phyloP scores from a whole-genome alignment of 2,888 invertebrate genomes.

The Ephialtes manifestator region DNA sequence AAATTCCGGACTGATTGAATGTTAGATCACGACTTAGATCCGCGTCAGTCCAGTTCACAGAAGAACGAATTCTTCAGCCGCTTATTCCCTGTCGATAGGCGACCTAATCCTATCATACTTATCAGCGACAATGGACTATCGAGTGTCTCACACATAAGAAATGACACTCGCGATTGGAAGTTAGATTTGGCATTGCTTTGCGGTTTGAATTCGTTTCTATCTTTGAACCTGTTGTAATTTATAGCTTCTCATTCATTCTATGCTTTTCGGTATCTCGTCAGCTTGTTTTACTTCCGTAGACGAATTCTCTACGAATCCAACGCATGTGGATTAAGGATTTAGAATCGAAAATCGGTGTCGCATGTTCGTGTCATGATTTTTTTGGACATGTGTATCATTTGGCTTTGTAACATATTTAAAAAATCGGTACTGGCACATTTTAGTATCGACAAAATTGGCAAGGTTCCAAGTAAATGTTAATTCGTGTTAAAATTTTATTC shows the following conservation, averaged over 20 bases:
- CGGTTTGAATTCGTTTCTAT: slow-evolving; percentile 30
- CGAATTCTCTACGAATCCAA: slow-evolving; percentile 22
- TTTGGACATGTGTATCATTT: neutral
- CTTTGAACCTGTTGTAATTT: neutral
- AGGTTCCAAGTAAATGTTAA: neutral
- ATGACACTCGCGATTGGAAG: slow-evolving; percentile 61
- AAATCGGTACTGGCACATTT: neutral
- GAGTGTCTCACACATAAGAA: slow-evolving; percentile 20
- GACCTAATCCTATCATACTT: slow-evolving; percentile 62
- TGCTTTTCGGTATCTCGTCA: slow-evolving; percentile 45
- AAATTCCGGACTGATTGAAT: slow-evolving; percentile 44
- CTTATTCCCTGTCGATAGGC: slow-evolving; percentile 32
- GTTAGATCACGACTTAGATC: slow-evolving; percentile 5
- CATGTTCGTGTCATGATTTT: neutral
- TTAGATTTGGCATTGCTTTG: slow-evolving; percentile 66
- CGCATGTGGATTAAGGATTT: slow-evolving; percentile 1
- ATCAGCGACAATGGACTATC: slow-evolving; percentile 75
- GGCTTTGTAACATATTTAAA: neutral
- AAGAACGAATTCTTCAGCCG: slow-evolving; percentile 25
- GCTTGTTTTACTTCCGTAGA: slow-evolving; percentile 14
- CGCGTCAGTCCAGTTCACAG: slow-evolving; percentile 16
- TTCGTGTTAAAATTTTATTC: neutral
- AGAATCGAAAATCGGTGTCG: neutral
- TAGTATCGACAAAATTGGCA: neutral
- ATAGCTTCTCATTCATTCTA: slow-evolving; percentile 8